Evolutionary conservation across 2,797 vertebrate genomes (phyloP), one percentile per base, ranked within the genome.

Genomic region (Dermochelys coriacea): DNA sequence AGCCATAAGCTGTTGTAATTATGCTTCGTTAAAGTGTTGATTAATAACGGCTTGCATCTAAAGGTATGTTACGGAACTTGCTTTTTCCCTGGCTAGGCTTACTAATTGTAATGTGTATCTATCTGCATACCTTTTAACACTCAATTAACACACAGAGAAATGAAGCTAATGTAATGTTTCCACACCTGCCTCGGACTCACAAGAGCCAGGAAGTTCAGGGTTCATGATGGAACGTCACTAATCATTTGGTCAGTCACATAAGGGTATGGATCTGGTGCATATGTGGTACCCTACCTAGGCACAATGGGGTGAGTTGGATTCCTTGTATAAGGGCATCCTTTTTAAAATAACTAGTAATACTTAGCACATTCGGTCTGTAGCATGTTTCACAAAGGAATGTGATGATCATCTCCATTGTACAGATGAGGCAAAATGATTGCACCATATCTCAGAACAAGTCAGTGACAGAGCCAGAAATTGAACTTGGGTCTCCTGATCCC

Each of bases 21-120:
- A 98, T 94, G 89, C 93, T 97, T 98, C 88, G 97, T 98, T 98
- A 98, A 98, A 98, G 98, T 97, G 97, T 96, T 98, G 97, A 98
- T 98, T 98, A 97, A 98, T 98, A 98, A 96, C 9, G 79, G 93
- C 89, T 96, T 95, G 93, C 92, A 96, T 95, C 88, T 93, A 91
- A 93, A 97, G 91, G 93, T 93, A 50, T 96, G 87, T 92, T 89
- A 93, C 92, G 93, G 96, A 95, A 98, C 91, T 95, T 93, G 68
- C 82, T 94, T 96, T 49, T 89, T 93, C 94, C 92, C 95, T 91
- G 93, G 93, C 95, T 95, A 96, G 94, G 91, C 81, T 94, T 96
- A 96, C 94, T 96, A 96, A 95, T 96, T 97, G 89, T 96, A 96
- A 97, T 96, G 91, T 96, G 96, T 87, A 96, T 95, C 95, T 97